Conservation (phyloP, 2,797 vertebrate genomes). For the Myotis pilosus region DNA sequence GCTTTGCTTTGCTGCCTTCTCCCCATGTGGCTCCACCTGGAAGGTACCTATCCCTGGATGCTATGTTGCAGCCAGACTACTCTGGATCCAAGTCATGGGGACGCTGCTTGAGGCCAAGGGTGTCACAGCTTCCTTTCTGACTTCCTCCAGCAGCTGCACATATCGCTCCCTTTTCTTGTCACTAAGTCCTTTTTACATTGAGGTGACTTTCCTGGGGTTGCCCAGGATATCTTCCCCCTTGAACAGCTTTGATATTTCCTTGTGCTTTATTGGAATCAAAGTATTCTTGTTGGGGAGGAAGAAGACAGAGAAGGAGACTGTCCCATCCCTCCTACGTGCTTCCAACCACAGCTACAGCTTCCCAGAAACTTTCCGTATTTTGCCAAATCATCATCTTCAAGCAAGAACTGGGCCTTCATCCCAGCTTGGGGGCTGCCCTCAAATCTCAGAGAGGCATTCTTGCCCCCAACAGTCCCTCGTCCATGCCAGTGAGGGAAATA, state of each 20-base stretch:
- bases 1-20: background rate
- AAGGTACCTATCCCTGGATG: background rate
- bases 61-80: background rate
- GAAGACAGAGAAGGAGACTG: background rate
- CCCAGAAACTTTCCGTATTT: background rate
- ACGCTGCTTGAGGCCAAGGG: background rate
- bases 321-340: background rate
- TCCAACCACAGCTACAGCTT: background rate
- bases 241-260: background rate
- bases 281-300: background rate
- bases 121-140: background rate
- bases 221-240: fast-evolving
- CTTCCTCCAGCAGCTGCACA: background rate
- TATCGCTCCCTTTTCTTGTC: no score
- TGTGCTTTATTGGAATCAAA: background rate
- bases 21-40: fast-evolving
- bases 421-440: background rate
- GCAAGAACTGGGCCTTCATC: background rate
- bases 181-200: background rate
- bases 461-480: background rate
- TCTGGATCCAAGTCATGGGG: background rate
- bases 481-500: fast-evolving
- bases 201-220: background rate
- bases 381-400: background rate
- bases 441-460: background rate